These are phyloP conservation scores for Ameiurus melas DNA, from an alignment of 2,113 vertebrate genomes.

Conservation along the genomic window DNA sequence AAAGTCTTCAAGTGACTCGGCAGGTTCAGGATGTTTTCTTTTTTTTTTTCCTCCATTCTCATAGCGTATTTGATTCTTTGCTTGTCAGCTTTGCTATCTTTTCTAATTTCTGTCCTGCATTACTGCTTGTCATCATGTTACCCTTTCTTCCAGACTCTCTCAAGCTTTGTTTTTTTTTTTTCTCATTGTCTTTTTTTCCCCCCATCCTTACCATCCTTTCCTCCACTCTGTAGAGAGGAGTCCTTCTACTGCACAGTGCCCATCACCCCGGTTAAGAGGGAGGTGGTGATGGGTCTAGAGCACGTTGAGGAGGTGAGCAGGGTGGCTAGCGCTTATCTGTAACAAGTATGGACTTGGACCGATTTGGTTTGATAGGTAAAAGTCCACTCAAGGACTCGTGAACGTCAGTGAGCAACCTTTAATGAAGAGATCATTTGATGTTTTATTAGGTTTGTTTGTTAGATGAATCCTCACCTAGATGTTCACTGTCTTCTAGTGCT, in stretches of 20 bases:
- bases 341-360: neutral
- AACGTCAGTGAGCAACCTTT: neutral
- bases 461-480: neutral
- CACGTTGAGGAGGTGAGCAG: slow-evolving; percentile 85
- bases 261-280: slow-evolving; percentile 90
- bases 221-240: slow-evolving; percentile 80
- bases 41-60: neutral
- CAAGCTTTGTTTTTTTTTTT: slow-evolving; percentile 46
- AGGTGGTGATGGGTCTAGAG: slow-evolving; percentile 85
- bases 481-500: slow-evolving; percentile 23
- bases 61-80: slow-evolving; percentile 21
- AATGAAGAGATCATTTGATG: neutral
- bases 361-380: neutral
- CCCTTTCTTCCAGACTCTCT: slow-evolving; percentile 19
- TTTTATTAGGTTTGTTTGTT: neutral
- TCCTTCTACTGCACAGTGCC: slow-evolving; percentile 88
- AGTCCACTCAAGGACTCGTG: neutral
- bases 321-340: slow-evolving; percentile 60
- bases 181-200: slow-evolving; percentile 20
- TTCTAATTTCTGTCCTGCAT: slow-evolving; percentile 26
- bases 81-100: slow-evolving; percentile 35
- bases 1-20: neutral
- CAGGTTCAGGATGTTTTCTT: neutral
- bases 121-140: neutral
- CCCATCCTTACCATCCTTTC: neutral